Percentiles rank a stretch among this genome's conserved stretches.
Evolutionary conservation across 2,113 vertebrate genomes (phyloP).

Genomic region (Guaruba guarouba): DNA sequence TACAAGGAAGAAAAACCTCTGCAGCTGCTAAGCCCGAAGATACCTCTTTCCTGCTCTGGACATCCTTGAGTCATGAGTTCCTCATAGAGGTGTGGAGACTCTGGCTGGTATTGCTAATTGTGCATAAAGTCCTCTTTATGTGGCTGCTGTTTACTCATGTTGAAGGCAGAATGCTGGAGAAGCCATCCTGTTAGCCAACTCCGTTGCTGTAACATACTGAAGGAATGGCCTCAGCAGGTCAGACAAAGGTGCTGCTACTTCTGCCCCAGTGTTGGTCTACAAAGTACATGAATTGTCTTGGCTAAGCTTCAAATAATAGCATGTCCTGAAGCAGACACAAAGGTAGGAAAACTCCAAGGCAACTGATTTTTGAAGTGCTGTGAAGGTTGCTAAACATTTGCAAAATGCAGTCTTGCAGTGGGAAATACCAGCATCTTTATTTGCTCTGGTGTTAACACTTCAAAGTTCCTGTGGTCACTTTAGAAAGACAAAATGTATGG

Average conservation of each 20-base stretch:
- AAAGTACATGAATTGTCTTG: neutral
- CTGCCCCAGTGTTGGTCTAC: neutral
- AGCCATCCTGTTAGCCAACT: neutral
- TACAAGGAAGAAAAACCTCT: neutral
- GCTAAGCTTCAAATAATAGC: neutral
- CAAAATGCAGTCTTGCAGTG: neutral
- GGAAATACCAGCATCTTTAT: neutral
- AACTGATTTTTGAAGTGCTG: neutral
- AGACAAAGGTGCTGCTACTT: neutral
- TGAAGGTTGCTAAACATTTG: neutral
- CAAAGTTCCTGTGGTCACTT: neutral
- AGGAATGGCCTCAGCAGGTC: neutral
- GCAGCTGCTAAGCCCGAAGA: neutral
- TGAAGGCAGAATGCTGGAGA: neutral
- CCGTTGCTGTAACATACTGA: neutral
- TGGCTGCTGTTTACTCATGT: rapidly evolving
- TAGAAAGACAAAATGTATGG: neutral
- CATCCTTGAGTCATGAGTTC: neutral
- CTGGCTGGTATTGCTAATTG: neutral
- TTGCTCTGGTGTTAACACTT: neutral
- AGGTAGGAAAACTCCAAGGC: neutral
- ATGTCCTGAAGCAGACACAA: rapidly evolving
- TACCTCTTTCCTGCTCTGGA: neutral
- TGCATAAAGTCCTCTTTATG: neutral
- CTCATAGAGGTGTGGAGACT: neutral